Conservation (phyloP, 92 coral and sea anemone species). For the Galaxea fascicularis region DNA sequence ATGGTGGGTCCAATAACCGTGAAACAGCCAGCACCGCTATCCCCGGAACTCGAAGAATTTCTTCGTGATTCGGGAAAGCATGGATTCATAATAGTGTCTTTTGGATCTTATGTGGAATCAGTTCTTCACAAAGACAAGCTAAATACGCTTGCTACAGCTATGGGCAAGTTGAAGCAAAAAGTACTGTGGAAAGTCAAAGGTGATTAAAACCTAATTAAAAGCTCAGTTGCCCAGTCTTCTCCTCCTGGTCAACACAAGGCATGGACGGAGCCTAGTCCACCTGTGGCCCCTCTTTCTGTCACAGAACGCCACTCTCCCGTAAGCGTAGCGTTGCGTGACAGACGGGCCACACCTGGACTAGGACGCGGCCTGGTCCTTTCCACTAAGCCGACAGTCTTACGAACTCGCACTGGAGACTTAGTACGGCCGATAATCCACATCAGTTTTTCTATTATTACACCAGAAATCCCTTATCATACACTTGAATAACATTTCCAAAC, state of each 20-base stretch:
- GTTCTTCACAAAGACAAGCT: slow-evolving; percentile 36
- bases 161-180: slow-evolving; percentile 73
- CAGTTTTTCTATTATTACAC: not conserved
- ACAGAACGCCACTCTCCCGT: too few species aligned
- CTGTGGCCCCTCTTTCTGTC: too few species aligned
- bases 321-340: not conserved
- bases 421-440: too few species aligned
- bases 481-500: not conserved
- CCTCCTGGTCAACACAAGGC: too few species aligned
- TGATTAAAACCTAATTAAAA: not conserved
- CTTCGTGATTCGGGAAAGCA: slow-evolving; percentile 41
- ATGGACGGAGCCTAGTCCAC: too few species aligned
- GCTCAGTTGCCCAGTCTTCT: not conserved
- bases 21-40: slow-evolving; percentile 22
- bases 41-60: slow-evolving; percentile 49
- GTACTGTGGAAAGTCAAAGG: slow-evolving; percentile 80
- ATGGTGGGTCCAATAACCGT: slow-evolving; percentile 58
- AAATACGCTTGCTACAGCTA: slow-evolving; percentile 65
- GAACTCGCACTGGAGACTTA: too few species aligned
- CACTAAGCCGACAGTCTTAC: too few species aligned
- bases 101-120: slow-evolving; percentile 69
- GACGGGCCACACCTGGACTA: too few species aligned
- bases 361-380: too few species aligned
- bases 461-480: not conserved
- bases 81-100: slow-evolving; percentile 74